These are phyloP conservation scores for Grantiella picta DNA, from an alignment of 2,113 vertebrate species.

Conservation along the genomic window DNA sequence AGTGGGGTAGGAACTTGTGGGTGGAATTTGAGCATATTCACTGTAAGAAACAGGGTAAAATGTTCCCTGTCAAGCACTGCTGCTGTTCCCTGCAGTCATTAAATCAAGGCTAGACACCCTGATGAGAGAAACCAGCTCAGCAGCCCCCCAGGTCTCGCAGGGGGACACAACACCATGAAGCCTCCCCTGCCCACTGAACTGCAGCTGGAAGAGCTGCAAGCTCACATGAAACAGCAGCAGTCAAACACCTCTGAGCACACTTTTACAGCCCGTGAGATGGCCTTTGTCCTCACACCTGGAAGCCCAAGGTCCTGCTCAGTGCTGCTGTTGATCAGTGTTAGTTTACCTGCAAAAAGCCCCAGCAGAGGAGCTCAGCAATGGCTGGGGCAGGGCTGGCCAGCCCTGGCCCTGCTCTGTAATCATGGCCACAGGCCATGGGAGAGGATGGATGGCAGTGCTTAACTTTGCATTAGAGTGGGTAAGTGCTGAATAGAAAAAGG, in stretches of 20 bases:
- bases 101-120: background rate
- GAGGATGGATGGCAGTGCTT: background rate
- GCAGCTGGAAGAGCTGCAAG: background rate
- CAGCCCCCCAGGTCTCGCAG: background rate
- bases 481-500: background rate
- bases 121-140: background rate
- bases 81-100: background rate
- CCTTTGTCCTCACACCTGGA: background rate
- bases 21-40: background rate
- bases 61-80: background rate
- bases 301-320: background rate
- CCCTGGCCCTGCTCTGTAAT: background rate
- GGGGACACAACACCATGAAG: background rate
- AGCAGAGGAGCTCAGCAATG: background rate
- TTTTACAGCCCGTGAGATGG: background rate
- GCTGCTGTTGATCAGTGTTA: background rate
- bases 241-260: background rate
- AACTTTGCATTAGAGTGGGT: background rate
- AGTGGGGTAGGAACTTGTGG: background rate
- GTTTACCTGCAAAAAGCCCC: background rate
- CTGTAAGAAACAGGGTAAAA: background rate
- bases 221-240: background rate
- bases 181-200: background rate
- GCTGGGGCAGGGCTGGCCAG: background rate
- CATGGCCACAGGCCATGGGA: background rate